Evolutionary conservation across 30 jellyfish, hydroid and myxozoan genomes (phyloP).

Genomic region (Aurelia sp.): DNA sequence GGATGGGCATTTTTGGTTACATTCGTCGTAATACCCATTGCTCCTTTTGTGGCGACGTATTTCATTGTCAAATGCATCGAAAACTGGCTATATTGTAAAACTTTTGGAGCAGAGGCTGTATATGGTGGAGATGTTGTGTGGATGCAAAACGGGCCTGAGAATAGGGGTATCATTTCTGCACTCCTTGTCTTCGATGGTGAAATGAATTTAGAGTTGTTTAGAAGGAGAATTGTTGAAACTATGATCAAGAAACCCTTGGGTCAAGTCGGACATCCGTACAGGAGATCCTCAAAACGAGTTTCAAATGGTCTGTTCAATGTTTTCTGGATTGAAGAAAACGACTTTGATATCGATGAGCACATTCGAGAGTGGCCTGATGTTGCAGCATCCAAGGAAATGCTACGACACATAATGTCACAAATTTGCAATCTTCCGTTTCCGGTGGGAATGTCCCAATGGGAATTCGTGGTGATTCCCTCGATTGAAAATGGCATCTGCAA

Average conservation of each 20-base stretch:
- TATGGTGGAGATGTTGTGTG: conserved; percentile 75
- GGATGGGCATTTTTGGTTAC: conserved; percentile 29
- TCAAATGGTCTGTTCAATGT: conserved; percentile 50
- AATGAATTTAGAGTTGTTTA: conserved; percentile 21
- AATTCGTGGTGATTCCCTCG: conserved; percentile 77
- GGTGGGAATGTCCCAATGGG: conserved; percentile 87
- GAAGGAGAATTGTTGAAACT: conserved; percentile 24
- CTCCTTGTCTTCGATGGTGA: conserved; percentile 60
- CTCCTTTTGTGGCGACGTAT: conserved; percentile 30
- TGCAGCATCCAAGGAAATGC: conserved; percentile 35
- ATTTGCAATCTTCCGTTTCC: conserved; percentile 65
- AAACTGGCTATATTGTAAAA: conserved; percentile 6
- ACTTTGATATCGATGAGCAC: conserved; percentile 72
- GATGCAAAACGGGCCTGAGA: conserved; percentile 78
- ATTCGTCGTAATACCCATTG: conserved; percentile 34
- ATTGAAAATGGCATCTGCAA: conserved; percentile 50
- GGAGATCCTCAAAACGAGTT: conserved; percentile 53
- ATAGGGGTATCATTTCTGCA: conserved; percentile 67
- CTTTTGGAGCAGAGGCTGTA: conserved; percentile 50
- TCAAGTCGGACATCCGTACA: conserved; percentile 36
- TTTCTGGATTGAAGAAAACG: conserved; percentile 72
- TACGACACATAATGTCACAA: conserved; percentile 48
- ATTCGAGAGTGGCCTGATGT: conserved; percentile 50
- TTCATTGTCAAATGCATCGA: conserved; percentile 29
- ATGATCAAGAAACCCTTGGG: conserved; percentile 25